These are phyloP conservation scores for Catharus fuscescens DNA, from an alignment of 2,113 vertebrate genomes.

Conservation along the genomic window DNA sequence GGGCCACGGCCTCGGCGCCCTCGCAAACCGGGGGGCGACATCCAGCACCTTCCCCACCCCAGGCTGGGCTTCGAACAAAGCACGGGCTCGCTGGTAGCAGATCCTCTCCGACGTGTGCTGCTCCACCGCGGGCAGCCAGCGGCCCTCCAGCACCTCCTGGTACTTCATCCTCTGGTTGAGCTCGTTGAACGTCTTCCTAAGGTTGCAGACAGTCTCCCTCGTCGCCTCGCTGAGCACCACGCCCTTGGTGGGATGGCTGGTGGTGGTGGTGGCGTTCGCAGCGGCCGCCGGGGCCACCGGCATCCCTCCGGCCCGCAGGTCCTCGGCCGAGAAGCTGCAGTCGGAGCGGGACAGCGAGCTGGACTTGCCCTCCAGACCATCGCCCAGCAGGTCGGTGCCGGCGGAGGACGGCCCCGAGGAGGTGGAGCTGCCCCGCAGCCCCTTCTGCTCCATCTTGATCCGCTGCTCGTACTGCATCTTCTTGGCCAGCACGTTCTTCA, in stretches of 20 bases:
- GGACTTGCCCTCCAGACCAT: constrained; percentile 59
- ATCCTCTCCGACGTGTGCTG: neutral
- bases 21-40: neutral
- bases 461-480: constrained; percentile 83
- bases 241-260: constrained; percentile 47
- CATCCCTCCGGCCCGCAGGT: neutral
- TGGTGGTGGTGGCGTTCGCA: neutral
- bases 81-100: neutral
- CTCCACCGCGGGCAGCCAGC: neutral
- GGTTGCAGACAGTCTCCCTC: constrained; percentile 54
- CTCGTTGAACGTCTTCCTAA: constrained; percentile 68
- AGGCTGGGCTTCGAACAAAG: constrained; percentile 45
- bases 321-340: constrained; percentile 75
- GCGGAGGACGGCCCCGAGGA: constrained; percentile 45
- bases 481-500: constrained; percentile 89
- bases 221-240: constrained; percentile 57
- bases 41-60: constrained; percentile 2
- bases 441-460: constrained; percentile 68
- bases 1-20: constrained; percentile 71
- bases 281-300: neutral
- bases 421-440: constrained; percentile 45
- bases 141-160: constrained; percentile 43
- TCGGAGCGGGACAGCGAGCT: constrained; percentile 77
- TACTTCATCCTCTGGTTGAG: constrained; percentile 68
- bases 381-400: constrained; percentile 41